A percentile compares a stretch with the other conserved stretches of the same genome.
Evolutionary conservation across 2,797 vertebrate species (phyloP).

Genomic region (Phoebastria nigripes): DNA sequence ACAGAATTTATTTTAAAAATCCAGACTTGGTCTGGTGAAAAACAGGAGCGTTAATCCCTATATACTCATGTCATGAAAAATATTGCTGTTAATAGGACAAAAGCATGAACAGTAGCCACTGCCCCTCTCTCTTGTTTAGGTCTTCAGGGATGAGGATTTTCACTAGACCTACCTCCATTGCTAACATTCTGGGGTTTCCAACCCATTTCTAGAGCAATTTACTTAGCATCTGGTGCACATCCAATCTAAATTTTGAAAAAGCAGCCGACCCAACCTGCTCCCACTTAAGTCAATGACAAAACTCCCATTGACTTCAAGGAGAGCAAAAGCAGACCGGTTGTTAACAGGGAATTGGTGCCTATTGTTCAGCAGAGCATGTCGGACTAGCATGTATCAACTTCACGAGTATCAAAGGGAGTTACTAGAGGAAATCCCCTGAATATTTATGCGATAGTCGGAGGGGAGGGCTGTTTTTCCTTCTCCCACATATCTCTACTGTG

Average conservation of each 20-base stretch:
- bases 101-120: not conserved
- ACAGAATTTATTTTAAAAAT: not conserved
- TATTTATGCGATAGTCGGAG: not conserved
- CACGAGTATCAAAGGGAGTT: conserved; percentile 46
- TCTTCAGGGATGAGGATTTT: not conserved
- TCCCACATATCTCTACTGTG: not conserved
- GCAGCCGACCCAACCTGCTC: not conserved
- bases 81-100: not conserved
- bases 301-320: conserved; percentile 5
- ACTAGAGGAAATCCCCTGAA: conserved; percentile 56
- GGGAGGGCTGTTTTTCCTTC: not conserved
- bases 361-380: conserved; percentile 26
- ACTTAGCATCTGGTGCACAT: not conserved
- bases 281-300: conserved; percentile 23
- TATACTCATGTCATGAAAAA: not conserved
- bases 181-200: not conserved
- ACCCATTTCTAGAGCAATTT: not conserved
- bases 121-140: not conserved
- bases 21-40: not conserved
- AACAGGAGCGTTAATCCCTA: not conserved
- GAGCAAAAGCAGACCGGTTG: not conserved
- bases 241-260: conserved; percentile 11
- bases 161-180: not conserved
- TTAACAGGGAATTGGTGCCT: not conserved
- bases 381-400: conserved; percentile 17